Evolutionary conservation across 2,797 vertebrate genomes (phyloP).

Genomic region (Gymnoscopelus microlampas): DNA sequence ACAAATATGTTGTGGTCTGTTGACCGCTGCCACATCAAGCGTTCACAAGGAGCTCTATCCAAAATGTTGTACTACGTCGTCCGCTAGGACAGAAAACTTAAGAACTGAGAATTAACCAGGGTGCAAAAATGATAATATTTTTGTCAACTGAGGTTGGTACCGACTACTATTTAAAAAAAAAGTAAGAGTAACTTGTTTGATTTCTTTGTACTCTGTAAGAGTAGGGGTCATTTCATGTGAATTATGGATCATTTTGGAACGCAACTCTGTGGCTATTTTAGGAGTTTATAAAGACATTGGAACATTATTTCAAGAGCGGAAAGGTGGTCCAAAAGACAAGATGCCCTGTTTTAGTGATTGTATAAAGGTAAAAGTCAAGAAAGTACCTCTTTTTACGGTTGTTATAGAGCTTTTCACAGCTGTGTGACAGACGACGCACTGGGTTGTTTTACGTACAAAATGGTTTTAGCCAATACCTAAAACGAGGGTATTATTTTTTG

Average conservation of each 20-base stretch:
- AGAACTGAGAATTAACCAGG: too few species aligned
- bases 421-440: conserved; percentile 24
- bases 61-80: too few species aligned
- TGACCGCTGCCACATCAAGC: conserved; percentile 37
- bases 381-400: conserved; percentile 38
- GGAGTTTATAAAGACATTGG: not conserved
- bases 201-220: too few species aligned
- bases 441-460: conserved; percentile 31
- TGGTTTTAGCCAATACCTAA: conserved; percentile 6
- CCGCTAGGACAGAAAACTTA: too few species aligned
- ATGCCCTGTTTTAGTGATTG: conserved; percentile 61
- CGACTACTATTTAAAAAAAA: too few species aligned
- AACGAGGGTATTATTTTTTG: conserved; percentile 38
- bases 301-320: conserved; percentile 12
- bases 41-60: not conserved
- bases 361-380: conserved; percentile 47
- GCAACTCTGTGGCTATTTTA: too few species aligned
- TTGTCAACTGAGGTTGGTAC: too few species aligned
- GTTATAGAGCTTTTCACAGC: not conserved
- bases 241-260: too few species aligned
- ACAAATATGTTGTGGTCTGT: conserved; percentile 18
- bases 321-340: conserved; percentile 13
- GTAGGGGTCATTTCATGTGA: too few species aligned
- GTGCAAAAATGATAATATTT: too few species aligned
- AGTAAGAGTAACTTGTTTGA: too few species aligned